Evolutionary conservation across 1,140 invertebrate species (phyloP).

Genomic region (Caenorhabditis elegans): WBcel235 BX284603.4:8455001-8455500

Average conservation of each 20-base stretch:
- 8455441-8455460: neutral
- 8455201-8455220: slow-evolving; percentile 33
- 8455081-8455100: too few relatives aligned
- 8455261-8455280: neutral
- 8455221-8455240: slow-evolving; percentile 25
- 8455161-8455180: neutral
- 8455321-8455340: neutral
- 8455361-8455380: neutral
- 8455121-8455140: neutral
- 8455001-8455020: too few relatives aligned
- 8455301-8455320: neutral
- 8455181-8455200: slow-evolving; percentile 25
- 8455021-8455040: too few relatives aligned
- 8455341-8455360: neutral
- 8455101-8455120: too few relatives aligned
- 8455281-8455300: neutral
- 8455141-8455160: neutral
- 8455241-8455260: neutral
- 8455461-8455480: too few relatives aligned
- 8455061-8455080: too few relatives aligned
- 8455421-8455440: neutral
- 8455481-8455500: too few relatives aligned
- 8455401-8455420: neutral
- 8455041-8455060: too few relatives aligned
- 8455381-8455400: neutral